phyloP scores from a whole-genome alignment of 2,888 invertebrate species.

The Phyllotreta cruciferae region DNA sequence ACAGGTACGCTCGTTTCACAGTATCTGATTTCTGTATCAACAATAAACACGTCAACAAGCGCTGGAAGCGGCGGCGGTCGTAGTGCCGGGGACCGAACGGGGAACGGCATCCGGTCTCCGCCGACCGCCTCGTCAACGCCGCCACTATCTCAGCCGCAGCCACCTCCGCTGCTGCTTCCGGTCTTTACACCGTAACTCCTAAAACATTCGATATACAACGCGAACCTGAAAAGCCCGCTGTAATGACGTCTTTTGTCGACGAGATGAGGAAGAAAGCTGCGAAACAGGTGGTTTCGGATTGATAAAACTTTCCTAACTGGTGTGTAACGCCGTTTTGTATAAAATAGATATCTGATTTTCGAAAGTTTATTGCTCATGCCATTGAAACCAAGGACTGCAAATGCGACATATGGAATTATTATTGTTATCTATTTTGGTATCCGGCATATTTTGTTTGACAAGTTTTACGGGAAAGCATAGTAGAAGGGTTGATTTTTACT shows the following conservation, averaged over 20 bases:
- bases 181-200: slow-evolving; percentile 43
- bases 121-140: slow-evolving; percentile 44
- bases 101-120: slow-evolving; percentile 19
- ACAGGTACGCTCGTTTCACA: slow-evolving; percentile 10
- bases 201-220: slow-evolving; percentile 31
- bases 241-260: slow-evolving; percentile 25
- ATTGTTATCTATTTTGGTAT: too few relatives aligned
- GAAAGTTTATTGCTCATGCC: slow-evolving; percentile 6
- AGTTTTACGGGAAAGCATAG: too few relatives aligned
- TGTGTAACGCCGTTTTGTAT: neutral
- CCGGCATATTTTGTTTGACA: too few relatives aligned
- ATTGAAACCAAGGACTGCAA: neutral
- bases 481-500: too few relatives aligned
- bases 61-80: slow-evolving; percentile 11
- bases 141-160: slow-evolving; percentile 44
- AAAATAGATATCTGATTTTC: neutral
- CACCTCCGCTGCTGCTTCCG: slow-evolving; percentile 40
- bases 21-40: slow-evolving; percentile 14
- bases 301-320: slow-evolving; percentile 11
- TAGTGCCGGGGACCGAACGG: slow-evolving; percentile 3
- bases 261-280: slow-evolving; percentile 9
- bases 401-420: neutral
- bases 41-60: slow-evolving; percentile 14
- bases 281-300: slow-evolving; percentile 28
- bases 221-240: slow-evolving; percentile 24